phyloP scores from a whole-genome alignment of 2,888 invertebrate species.

The Spodoptera picta region DNA sequence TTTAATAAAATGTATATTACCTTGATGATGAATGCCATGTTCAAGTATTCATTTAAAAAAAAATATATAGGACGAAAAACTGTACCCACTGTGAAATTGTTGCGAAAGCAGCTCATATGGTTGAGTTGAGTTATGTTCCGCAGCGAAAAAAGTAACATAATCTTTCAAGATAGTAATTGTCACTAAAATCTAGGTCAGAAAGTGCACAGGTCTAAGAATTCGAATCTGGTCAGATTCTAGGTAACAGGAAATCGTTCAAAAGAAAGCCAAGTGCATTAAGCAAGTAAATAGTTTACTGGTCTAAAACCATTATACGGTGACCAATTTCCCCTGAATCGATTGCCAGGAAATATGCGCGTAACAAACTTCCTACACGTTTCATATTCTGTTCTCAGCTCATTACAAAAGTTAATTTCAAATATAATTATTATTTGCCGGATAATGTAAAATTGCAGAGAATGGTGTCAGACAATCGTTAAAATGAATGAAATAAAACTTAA shows the following conservation, averaged over 20 bases:
- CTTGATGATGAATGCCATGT: constrained; percentile 2
- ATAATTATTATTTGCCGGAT: constrained; percentile 10
- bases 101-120: constrained; percentile 24
- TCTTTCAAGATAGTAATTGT: constrained; percentile 13
- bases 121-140: constrained; percentile 12
- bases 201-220: neutral
- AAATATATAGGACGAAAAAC: constrained; percentile 6
- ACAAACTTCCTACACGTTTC: constrained; percentile 31
- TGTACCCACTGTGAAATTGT: constrained; percentile 10
- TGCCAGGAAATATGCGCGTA: constrained; percentile 35
- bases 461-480: constrained; percentile 25
- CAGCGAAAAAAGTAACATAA: constrained; percentile 8
- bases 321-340: constrained; percentile 29
- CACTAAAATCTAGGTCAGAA: constrained; percentile 13
- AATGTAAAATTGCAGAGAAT: constrained; percentile 19
- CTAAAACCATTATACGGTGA: constrained; percentile 28
- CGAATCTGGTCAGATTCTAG: constrained; percentile 7
- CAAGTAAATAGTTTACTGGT: constrained; percentile 28
- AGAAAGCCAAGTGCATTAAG: constrained; percentile 5
- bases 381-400: constrained; percentile 10
- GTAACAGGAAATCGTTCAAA: constrained; percentile 3
- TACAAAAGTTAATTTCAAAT: constrained; percentile 22
- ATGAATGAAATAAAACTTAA: constrained; percentile 33
- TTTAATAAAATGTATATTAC: constrained; percentile 24
- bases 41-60: too few species aligned